A percentile compares a stretch with the other conserved stretches of the same genome.
These are phyloP conservation scores for Gila robusta DNA, from an alignment of 2,797 vertebrate genomes.

Conservation along the genomic window DNA sequence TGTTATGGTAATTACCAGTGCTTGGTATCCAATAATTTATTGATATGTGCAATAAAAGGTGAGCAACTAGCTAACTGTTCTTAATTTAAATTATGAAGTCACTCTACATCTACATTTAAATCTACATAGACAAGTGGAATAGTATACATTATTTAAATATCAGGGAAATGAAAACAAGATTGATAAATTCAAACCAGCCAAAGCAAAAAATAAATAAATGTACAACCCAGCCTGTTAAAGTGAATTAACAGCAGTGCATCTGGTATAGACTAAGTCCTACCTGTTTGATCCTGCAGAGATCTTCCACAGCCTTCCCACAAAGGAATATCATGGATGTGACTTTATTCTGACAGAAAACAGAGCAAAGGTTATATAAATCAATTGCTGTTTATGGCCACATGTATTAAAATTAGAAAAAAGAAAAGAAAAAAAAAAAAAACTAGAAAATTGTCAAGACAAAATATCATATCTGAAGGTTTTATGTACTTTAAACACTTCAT, in stretches of 20 bases:
- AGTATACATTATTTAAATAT: neutral
- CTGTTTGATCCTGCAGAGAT: constrained; percentile 99
- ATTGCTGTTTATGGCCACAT: neutral
- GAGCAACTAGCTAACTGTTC: neutral
- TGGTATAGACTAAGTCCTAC: constrained; percentile 70
- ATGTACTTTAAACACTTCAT: neutral
- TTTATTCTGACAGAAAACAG: constrained; percentile 87
- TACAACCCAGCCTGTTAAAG: neutral
- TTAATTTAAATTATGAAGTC: neutral
- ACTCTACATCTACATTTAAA: neutral
- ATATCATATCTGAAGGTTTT: neutral
- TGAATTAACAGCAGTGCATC: neutral
- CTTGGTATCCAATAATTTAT: neutral
- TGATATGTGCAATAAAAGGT: neutral
- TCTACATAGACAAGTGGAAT: neutral
- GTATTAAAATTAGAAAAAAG: neutral
- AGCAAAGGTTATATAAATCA: constrained; percentile 6
- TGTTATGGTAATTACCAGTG: neutral
- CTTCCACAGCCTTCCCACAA: constrained; percentile 96
- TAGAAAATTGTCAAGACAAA: neutral
- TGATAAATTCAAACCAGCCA: neutral
- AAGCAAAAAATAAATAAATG: neutral
- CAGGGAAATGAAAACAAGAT: neutral
- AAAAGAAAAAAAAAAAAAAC: too few relatives aligned
- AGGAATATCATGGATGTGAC: constrained; percentile 97